These are phyloP conservation scores for Furnarius figulus DNA, from an alignment of 2,113 vertebrate genomes.

Conservation along the genomic window DNA sequence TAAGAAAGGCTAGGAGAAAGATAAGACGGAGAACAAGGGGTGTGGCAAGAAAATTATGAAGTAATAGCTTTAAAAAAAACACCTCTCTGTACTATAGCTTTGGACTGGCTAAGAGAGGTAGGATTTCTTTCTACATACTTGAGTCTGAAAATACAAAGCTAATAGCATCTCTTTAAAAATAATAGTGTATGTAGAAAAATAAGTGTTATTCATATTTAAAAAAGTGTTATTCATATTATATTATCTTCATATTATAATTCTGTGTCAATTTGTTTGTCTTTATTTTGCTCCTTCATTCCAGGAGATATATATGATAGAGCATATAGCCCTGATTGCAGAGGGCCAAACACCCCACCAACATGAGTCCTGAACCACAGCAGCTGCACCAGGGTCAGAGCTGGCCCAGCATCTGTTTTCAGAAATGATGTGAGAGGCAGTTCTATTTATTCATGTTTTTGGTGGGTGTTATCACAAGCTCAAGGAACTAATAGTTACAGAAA, in stretches of 20 bases:
- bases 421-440: not conserved
- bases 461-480: slow-evolving; percentile 4
- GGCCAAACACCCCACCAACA: not conserved
- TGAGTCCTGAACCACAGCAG: not conserved
- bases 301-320: not conserved
- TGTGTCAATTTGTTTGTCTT: not conserved
- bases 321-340: not conserved
- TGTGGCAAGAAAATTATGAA: not conserved
- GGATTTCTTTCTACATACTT: not conserved
- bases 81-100: not conserved
- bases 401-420: not conserved
- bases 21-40: not conserved
- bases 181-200: not conserved
- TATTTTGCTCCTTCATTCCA: not conserved
- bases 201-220: not conserved
- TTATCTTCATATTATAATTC: not conserved
- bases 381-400: not conserved
- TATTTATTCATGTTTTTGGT: slow-evolving; percentile 9
- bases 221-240: not conserved
- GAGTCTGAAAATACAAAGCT: not conserved
- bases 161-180: not conserved
- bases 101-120: not conserved
- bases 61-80: not conserved
- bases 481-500: slow-evolving; percentile 4
- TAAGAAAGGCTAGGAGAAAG: not conserved